Conservation (phyloP, 2,888 invertebrate genomes). For the Dryomyza anilis region DNA sequence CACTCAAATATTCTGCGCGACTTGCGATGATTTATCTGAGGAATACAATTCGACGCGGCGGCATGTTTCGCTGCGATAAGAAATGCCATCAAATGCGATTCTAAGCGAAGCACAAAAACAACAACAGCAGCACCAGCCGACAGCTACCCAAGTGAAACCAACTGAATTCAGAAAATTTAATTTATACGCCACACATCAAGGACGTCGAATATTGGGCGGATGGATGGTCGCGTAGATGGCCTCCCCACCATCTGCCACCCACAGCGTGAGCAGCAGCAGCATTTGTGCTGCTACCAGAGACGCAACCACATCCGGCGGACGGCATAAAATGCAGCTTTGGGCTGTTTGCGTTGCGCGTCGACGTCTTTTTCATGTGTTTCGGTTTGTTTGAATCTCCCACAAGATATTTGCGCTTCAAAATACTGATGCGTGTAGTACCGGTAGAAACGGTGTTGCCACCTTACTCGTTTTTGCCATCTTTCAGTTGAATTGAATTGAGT, state of each 20-base stretch:
- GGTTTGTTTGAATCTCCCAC: neutral
- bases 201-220: too few species aligned
- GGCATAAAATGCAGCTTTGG: too few species aligned
- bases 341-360: too few species aligned
- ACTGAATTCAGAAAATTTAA: too few species aligned
- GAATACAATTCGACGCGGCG: neutral
- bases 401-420: neutral
- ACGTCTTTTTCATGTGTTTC: too few species aligned
- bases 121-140: neutral
- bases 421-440: too few species aligned
- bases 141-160: neutral
- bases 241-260: too few species aligned
- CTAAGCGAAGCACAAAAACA: neutral
- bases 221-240: too few species aligned
- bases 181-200: too few species aligned
- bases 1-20: neutral
- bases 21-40: slow-evolving; percentile 1
- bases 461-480: neutral
- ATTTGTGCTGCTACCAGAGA: neutral
- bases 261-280: neutral
- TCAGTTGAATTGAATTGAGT: neutral
- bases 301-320: too few species aligned
- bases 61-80: slow-evolving; percentile 9
- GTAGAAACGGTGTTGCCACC: neutral
- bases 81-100: neutral